phyloP scores from a whole-genome alignment of 2,888 invertebrate genomes.

The Eudasyphora cyanicolor region DNA sequence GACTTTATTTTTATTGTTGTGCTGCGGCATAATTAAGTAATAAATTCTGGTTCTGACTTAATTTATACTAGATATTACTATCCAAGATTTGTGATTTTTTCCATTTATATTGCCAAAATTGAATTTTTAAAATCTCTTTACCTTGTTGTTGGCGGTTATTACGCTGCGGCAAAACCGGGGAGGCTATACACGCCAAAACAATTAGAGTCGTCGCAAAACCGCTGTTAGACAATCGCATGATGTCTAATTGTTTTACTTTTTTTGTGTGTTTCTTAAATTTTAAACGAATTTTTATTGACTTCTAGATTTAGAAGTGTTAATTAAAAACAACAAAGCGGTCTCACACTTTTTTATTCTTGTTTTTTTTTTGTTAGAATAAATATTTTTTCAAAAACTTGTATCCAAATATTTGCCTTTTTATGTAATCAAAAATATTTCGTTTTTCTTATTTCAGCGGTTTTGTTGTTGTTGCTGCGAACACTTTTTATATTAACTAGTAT shows the following conservation, averaged over 20 bases:
- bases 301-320: constrained; percentile 41
- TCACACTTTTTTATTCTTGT: neutral
- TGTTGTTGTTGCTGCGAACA: neutral
- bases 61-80: too few species aligned
- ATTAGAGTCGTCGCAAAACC: constrained; percentile 30
- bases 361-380: constrained; percentile 1
- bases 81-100: neutral
- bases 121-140: neutral
- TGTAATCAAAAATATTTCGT: too few species aligned
- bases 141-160: constrained; percentile 32
- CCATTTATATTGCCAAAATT: constrained; percentile 1
- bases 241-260: constrained; percentile 18
- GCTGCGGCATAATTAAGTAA: constrained; percentile 1
- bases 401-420: neutral
- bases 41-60: too few species aligned
- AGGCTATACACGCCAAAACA: constrained; percentile 50
- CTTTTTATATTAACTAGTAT: neutral
- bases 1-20: constrained; percentile 23
- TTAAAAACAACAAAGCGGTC: constrained; percentile 4
- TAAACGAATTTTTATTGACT: constrained; percentile 21
- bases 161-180: constrained; percentile 51
- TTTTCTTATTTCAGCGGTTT: neutral
- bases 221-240: constrained; percentile 41
- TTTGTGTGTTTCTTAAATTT: neutral
- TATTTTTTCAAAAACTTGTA: neutral